Evolutionary conservation across 2,797 vertebrate genomes (phyloP).

Genomic region (Furcifer pardalis): DNA sequence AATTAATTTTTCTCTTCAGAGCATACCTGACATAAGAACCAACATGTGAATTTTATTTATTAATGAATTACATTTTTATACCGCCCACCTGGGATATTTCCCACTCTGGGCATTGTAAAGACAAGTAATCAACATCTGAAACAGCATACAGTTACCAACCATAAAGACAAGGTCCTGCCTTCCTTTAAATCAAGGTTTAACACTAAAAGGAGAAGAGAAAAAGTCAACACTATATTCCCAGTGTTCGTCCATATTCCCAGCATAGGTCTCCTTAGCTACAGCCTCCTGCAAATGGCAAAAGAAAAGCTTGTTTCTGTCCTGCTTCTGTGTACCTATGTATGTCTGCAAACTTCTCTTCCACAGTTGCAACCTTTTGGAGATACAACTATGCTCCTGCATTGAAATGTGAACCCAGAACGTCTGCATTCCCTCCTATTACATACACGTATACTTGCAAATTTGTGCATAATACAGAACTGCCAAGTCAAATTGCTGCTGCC

Average conservation of each 20-base stretch:
- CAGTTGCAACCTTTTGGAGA: background rate
- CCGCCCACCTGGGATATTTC: too few species aligned
- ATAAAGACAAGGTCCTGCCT: background rate
- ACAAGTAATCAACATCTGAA: too few species aligned
- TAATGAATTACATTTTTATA: too few species aligned
- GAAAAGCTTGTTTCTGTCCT: background rate
- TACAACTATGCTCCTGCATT: background rate
- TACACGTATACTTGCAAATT: background rate
- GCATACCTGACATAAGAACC: background rate
- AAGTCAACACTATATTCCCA: background rate
- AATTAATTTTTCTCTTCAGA: background rate
- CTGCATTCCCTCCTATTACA: background rate
- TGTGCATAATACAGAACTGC: background rate
- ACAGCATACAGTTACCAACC: background rate
- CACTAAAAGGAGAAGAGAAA: background rate
- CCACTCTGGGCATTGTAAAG: too few species aligned
- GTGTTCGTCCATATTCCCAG: background rate
- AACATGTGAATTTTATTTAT: too few species aligned
- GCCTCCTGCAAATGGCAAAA: background rate
- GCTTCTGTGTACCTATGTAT: background rate
- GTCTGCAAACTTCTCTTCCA: background rate
- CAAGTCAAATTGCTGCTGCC: background rate
- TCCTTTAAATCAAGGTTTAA: background rate
- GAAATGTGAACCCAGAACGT: background rate
- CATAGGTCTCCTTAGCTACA: background rate